Percentiles rank a stretch among this genome's conserved stretches.
Conservation (phyloP, 2,797 vertebrate genomes). For the Lepus townsendii region DNA sequence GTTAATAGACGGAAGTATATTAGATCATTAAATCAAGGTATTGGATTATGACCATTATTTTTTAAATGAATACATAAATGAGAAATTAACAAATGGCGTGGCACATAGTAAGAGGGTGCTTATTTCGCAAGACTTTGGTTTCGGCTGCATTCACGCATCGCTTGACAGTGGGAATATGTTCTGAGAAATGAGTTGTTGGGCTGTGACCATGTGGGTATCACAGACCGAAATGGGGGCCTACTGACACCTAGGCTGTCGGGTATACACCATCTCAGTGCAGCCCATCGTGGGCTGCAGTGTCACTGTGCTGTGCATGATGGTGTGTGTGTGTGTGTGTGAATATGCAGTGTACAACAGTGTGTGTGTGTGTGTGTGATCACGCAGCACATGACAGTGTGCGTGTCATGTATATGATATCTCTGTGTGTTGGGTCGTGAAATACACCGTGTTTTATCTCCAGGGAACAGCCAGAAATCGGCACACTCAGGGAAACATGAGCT, state of each 20-base stretch:
- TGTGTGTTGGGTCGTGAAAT: not conserved
- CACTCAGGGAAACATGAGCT: not conserved
- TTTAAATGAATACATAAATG: not conserved
- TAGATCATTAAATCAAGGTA: not conserved
- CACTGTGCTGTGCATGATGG: too few species aligned
- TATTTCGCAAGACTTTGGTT: slow-evolving; percentile 30
- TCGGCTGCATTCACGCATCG: not conserved
- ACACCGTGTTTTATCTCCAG: not conserved
- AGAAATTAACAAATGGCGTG: not conserved
- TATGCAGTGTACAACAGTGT: not conserved
- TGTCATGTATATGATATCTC: too few species aligned
- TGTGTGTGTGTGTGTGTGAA: not conserved
- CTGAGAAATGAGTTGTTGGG: not conserved
- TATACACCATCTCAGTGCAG: not conserved
- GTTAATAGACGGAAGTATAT: not conserved
- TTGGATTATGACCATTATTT: not conserved
- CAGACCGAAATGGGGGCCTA: not conserved
- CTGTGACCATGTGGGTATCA: not conserved
- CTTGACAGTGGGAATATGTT: not conserved
- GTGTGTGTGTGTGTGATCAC: not conserved
- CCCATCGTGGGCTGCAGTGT: not conserved
- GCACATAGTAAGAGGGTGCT: not conserved
- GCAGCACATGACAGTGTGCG: too few species aligned
- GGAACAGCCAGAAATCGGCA: slow-evolving; percentile 9
- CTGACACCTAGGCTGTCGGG: not conserved